phyloP scores from a whole-genome alignment of 2,113 vertebrate genomes.

The Nettapus auritus region DNA sequence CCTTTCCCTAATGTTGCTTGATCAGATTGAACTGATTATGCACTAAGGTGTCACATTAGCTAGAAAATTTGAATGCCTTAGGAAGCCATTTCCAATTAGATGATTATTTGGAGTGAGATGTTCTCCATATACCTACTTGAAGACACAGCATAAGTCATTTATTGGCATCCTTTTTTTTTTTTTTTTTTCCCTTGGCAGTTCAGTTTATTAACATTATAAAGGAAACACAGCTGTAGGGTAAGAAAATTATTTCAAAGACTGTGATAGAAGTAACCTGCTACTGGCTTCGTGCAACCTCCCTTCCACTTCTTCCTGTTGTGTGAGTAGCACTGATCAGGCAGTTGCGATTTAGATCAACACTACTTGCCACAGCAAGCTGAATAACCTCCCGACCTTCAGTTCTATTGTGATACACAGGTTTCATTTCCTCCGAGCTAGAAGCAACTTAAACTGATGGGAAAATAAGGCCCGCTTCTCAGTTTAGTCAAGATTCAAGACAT shows the following conservation, averaged over 20 bases:
- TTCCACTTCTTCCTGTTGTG: slow-evolving; percentile 57
- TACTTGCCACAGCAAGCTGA: slow-evolving; percentile 57
- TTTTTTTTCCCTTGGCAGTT: not conserved
- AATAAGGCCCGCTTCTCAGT: slow-evolving; percentile 19
- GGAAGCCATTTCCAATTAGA: not conserved
- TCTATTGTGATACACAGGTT: slow-evolving; percentile 35
- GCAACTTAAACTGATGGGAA: not conserved
- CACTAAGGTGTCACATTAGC: not conserved
- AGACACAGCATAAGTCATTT: not conserved
- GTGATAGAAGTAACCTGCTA: not conserved
- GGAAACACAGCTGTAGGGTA: slow-evolving; percentile 28
- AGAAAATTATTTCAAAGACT: slow-evolving; percentile 41
- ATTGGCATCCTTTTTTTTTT: not conserved
- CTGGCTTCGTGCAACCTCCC: slow-evolving; percentile 35
- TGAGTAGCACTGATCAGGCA: not conserved
- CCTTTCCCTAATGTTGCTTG: not conserved
- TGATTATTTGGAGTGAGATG: not conserved
- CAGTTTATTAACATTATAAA: slow-evolving; percentile 51
- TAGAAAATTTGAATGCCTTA: not conserved
- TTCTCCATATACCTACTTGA: not conserved
- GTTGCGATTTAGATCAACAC: slow-evolving; percentile 50
- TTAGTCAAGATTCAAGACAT: not conserved
- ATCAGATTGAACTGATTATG: not conserved
- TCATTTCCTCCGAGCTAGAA: slow-evolving; percentile 35
- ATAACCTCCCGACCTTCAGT: slow-evolving; percentile 47